Conservation (phyloP, 2,113 vertebrate genomes). For the Nymphicus hollandicus region DNA sequence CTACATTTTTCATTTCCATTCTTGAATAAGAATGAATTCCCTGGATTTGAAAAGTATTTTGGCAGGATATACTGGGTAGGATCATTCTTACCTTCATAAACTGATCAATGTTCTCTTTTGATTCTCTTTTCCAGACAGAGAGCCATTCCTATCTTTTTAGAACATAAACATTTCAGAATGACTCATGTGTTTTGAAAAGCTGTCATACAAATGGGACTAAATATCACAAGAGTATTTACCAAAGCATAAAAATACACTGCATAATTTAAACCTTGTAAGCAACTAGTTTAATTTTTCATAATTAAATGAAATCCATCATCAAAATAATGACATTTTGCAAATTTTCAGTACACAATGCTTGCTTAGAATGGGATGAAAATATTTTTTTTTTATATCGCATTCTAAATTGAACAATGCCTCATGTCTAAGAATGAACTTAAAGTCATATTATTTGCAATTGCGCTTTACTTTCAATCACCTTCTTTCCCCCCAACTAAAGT, state of each 20-base stretch:
- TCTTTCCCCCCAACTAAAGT: neutral
- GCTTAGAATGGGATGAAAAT: neutral
- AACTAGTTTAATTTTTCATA: neutral
- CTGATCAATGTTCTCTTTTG: neutral
- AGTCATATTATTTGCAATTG: neutral
- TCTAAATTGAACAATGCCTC: neutral
- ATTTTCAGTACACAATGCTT: neutral
- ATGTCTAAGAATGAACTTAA: neutral
- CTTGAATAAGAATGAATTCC: neutral
- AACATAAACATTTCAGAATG: slow-evolving; percentile 11
- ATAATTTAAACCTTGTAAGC: neutral
- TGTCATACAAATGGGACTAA: neutral
- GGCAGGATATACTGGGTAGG: neutral
- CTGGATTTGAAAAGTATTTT: neutral
- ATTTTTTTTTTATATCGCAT: neutral
- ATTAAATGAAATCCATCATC: neutral
- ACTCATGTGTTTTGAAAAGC: neutral
- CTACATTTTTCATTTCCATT: neutral
- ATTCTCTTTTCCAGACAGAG: neutral
- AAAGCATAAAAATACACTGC: neutral
- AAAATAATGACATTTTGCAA: neutral
- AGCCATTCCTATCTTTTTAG: neutral
- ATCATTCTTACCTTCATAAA: neutral
- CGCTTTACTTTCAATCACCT: neutral
- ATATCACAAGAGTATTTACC: neutral